Conservation (phyloP, 2,888 invertebrate genomes). For the Incurvaria masculella region DNA sequence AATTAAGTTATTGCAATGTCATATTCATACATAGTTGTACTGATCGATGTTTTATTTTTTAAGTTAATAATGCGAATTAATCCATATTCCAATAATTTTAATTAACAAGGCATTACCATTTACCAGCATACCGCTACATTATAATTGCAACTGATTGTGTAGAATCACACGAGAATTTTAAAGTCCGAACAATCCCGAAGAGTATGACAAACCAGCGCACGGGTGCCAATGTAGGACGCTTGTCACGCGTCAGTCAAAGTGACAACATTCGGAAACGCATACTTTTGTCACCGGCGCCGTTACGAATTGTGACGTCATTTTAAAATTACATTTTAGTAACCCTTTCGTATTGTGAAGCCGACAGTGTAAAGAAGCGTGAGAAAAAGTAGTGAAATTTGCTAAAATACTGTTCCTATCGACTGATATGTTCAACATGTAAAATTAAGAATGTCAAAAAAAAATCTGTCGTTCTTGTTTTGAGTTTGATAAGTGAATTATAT, state of each 20-base stretch:
- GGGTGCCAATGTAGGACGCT: slow-evolving; percentile 39
- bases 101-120: no score
- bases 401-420: slow-evolving; percentile 13
- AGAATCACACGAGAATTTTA: background rate
- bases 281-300: slow-evolving; percentile 27
- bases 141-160: no score
- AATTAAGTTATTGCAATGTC: no score
- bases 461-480: slow-evolving; percentile 6
- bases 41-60: no score
- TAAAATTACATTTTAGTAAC: slow-evolving; percentile 37
- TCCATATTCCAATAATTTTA: no score
- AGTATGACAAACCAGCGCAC: slow-evolving; percentile 35
- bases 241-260: slow-evolving; percentile 44
- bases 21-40: no score
- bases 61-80: no score
- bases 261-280: slow-evolving; percentile 37
- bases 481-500: no score
- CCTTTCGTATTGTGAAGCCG: slow-evolving; percentile 30
- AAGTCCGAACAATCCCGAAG: slow-evolving; percentile 17
- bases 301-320: slow-evolving; percentile 41
- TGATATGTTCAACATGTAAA: slow-evolving; percentile 12
- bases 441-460: slow-evolving; percentile 10
- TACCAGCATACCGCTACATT: no score
- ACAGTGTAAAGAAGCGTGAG: slow-evolving; percentile 3
- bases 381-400: slow-evolving; percentile 14